Evolutionary conservation across 2,113 vertebrate species (phyloP).

Genomic region (Malurus elegans): DNA sequence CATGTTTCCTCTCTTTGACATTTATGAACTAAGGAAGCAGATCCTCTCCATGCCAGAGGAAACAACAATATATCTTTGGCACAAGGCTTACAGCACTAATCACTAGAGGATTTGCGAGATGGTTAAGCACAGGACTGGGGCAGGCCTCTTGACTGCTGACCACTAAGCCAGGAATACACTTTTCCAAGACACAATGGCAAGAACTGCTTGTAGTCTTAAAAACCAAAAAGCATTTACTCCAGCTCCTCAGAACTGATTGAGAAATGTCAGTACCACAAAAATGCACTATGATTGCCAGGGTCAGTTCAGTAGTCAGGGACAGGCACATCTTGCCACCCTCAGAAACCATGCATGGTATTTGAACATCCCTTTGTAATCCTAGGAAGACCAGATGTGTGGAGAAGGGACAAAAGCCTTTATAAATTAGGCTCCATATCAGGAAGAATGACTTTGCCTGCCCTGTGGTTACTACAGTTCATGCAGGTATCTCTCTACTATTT

Average conservation of each 20-base stretch:
- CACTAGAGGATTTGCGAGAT: neutral
- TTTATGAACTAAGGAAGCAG: neutral
- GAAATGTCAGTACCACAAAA: slow-evolving; percentile 23
- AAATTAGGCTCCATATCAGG: neutral
- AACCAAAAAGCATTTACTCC: neutral
- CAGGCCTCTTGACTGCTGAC: neutral
- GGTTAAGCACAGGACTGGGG: neutral
- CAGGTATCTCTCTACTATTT: neutral
- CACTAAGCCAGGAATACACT: neutral
- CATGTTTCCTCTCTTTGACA: neutral
- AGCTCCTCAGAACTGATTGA: neutral
- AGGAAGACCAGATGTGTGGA: neutral
- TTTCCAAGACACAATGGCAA: neutral
- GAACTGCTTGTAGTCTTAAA: neutral
- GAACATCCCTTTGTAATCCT: neutral
- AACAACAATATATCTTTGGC: neutral
- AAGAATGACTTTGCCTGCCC: neutral
- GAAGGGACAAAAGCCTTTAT: neutral
- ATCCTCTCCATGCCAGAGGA: neutral
- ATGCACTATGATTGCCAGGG: neutral
- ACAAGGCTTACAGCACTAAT: neutral
- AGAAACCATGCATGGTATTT: neutral
- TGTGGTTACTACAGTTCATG: neutral
- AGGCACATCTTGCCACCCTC: neutral
- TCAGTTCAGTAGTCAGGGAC: neutral